Evolutionary conservation across 92 coral and sea anemone genomes (phyloP), one percentile per base, ranked within the genome.

Genomic region (Umimayanthus kanabou): DNA sequence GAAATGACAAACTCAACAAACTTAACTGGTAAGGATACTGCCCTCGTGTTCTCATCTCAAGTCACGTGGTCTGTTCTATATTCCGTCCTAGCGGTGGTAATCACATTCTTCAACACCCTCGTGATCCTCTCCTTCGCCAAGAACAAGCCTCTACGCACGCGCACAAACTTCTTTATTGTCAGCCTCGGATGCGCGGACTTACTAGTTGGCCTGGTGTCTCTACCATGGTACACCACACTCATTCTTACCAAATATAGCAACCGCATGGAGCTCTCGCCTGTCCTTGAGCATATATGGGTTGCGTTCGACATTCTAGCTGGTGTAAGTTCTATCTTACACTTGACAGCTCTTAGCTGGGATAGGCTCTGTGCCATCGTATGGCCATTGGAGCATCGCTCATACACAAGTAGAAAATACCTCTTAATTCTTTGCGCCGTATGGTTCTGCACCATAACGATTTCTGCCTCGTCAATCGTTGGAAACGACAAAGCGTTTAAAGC

Each of bases 311-410:
- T 94, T 84, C 89, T 92, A 22, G 95, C 93, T 16, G 97, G 97
- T 9, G 94, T 94, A 33, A 91, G 97, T 5, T 94, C 97, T 22
- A 94, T 94, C 18, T 90, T 91, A 8, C 97, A 94, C 49, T 90
- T 94, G 15, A 86, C 93, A 89, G 97, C 97, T 1, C 80, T 94
- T 33, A 94, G 94, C 83, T 94, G 96, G 96, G 96, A 92, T 79
- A 85, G 96, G 20, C 85, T 94, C 29, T 94, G 96, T 74, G 96
- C 96, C 0, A 92, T 94, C 25, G 94, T 94, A 1, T 88, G 96
- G 96, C 96, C 96, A 74, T 87, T 94, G 30, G 82, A 87, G 14
- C 96, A 94, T 78, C 94, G 94, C 39, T 84, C 92, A 2, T 94
- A 94, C 82, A 85, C 94, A 3, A 75, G 80, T n/a, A 85, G 81